Percentiles rank a stretch among this genome's conserved stretches.
These are phyloP conservation scores for Amblyraja radiata DNA, from an alignment of 2,797 vertebrate genomes.

Conservation along the genomic window DNA sequence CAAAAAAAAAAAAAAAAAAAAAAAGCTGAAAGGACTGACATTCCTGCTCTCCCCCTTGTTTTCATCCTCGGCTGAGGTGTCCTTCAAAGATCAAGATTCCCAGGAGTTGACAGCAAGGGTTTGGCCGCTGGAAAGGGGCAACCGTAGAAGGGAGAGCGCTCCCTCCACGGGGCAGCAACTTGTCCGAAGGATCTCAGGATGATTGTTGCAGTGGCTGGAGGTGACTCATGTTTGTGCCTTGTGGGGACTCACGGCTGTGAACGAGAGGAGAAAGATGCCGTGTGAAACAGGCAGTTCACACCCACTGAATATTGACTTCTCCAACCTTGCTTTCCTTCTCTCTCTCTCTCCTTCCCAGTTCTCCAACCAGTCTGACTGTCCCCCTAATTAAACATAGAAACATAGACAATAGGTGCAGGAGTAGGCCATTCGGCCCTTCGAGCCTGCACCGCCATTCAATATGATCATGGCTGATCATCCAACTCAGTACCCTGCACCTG, in stretches of 20 bases:
- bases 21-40: background rate
- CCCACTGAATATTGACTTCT: too few relatives aligned
- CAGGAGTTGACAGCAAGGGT: background rate
- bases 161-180: background rate
- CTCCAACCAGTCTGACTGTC: too few relatives aligned
- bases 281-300: background rate
- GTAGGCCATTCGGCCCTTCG: too few relatives aligned
- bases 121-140: background rate
- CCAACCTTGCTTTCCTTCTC: too few relatives aligned
- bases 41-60: background rate
- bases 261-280: background rate
- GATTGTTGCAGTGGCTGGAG: background rate
- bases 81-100: background rate
- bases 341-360: too few relatives aligned
- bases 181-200: background rate
- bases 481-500: too few relatives aligned
- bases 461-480: too few relatives aligned
- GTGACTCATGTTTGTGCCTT: background rate
- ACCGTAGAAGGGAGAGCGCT: background rate
- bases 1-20: too few relatives aligned
- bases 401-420: too few relatives aligned
- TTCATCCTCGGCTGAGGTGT: constrained; percentile 8
- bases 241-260: background rate
- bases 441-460: too few relatives aligned
- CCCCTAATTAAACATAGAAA: too few relatives aligned